These are phyloP conservation scores for Atrichornis clamosus DNA, from an alignment of 2,113 vertebrate species.

Conservation along the genomic window DNA sequence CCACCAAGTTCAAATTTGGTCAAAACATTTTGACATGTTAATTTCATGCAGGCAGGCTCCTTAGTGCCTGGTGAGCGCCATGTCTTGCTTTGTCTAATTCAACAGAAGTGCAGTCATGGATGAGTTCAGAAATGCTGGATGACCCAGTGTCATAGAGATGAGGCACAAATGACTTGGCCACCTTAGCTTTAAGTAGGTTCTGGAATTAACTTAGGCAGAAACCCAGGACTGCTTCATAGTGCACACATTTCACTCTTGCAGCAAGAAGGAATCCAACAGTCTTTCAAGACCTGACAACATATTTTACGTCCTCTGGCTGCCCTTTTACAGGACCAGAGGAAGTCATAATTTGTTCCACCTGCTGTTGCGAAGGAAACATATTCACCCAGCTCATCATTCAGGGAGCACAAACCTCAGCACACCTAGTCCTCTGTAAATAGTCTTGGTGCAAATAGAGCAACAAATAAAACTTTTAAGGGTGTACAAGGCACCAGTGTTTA, in stretches of 20 bases:
- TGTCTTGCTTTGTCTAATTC: neutral
- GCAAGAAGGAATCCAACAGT: neutral
- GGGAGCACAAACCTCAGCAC: neutral
- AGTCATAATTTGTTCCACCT: neutral
- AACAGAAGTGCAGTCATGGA: neutral
- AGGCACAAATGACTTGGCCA: neutral
- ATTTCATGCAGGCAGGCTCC: neutral
- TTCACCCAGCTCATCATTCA: neutral
- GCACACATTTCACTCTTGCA: neutral
- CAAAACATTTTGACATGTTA: neutral
- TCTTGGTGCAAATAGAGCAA: neutral
- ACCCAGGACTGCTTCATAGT: neutral
- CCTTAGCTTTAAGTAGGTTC: neutral
- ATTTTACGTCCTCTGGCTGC: neutral
- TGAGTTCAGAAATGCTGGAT: neutral
- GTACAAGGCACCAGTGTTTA: neutral
- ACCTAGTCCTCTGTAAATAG: neutral
- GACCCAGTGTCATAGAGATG: rapidly evolving
- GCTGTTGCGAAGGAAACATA: neutral
- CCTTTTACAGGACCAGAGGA: neutral
- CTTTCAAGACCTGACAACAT: neutral
- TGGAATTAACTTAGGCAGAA: neutral
- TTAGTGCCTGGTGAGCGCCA: neutral
- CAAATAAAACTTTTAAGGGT: neutral
- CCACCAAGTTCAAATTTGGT: neutral